Conservation (phyloP, 1,140 invertebrate species). For the Drosophila subobscura region DNA sequence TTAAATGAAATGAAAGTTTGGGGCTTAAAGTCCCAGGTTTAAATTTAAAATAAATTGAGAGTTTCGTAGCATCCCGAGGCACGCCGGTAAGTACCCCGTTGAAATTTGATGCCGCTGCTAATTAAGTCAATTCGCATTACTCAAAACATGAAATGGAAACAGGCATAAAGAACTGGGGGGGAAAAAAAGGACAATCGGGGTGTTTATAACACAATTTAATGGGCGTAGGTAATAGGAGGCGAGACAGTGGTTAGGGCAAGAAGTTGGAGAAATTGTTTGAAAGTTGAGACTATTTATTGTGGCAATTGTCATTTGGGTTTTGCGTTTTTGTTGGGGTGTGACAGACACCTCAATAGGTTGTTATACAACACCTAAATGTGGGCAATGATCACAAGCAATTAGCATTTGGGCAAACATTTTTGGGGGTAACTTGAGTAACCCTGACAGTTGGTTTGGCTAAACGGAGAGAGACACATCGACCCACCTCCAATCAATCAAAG, state of each 20-base stretch:
- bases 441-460: conserved; percentile 54
- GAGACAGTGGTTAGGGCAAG: conserved; percentile 44
- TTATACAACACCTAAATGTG: conserved; percentile 75
- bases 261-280: conserved; percentile 56
- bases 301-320: conserved; percentile 51
- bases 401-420: conserved; percentile 43
- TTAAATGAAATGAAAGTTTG: conserved; percentile 39
- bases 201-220: conserved; percentile 70
- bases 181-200: conserved; percentile 53
- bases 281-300: conserved; percentile 76
- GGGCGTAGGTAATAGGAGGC: conserved; percentile 64
- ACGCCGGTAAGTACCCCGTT: neutral
- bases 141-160: conserved; percentile 36
- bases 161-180: conserved; percentile 1
- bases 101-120: conserved; percentile 58
- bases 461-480: conserved; percentile 15
- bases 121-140: conserved; percentile 69
- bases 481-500: conserved; percentile 56
- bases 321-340: conserved; percentile 22
- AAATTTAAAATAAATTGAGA: conserved; percentile 1
- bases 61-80: no score
- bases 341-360: conserved; percentile 47
- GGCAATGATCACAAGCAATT: conserved; percentile 77
- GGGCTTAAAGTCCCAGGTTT: neutral
- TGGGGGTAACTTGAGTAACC: conserved; percentile 63